Base-by-base conservation (phyloP, 2,113 vertebrate genomes). In the Oreochromis niloticus region DNA sequence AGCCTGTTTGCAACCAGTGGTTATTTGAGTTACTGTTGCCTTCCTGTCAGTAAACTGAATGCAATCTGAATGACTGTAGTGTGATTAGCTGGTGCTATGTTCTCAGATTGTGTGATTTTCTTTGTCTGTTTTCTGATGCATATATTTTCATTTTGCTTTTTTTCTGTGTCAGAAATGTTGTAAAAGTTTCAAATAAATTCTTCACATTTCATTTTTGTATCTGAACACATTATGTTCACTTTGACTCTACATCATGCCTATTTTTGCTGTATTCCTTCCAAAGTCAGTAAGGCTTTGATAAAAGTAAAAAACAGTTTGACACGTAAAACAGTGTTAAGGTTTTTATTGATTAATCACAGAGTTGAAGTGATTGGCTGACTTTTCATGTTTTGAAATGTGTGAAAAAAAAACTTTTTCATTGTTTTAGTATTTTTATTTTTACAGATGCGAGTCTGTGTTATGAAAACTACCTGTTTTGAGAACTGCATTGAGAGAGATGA, bases 191-290 rank as follows among this genome's bases (percentile, higher is more conserved):
- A 63, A 63, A 63, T 4, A 3, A 34, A 59, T 59, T 32, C 14
- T 55, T 0, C 54, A 12, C 55, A 57, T 57, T 57, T 30, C 0
- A 0, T 30, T 30, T 54, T 59, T 59, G 32, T 17, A 17, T 59
- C 4, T 59, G 27, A 32, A 61, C 27, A 61, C 8, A 32, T 32
- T 0, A 61, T 61, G 27, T 61, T 61, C 5, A 32, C 14, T 1
- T 59, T 32, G 32, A 19, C 9, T 36, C 17, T 66, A n/a, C 2
- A 0, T 66, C 2, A n/a, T 66, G 32, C 6, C 17, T 66, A 0
- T 36, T 66, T 66, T 66, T 66, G 32, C 32, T 66, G 61, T 66
- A 66, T n/a, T 36, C 17, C 1, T 66, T 12, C 0, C 61, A n/a
- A 66, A 66, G 32, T 66, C 17, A n/a, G 61, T 66, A n/a, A 66